Conservation (phyloP, 2,888 invertebrate genomes). For the Myopa testacea region DNA sequence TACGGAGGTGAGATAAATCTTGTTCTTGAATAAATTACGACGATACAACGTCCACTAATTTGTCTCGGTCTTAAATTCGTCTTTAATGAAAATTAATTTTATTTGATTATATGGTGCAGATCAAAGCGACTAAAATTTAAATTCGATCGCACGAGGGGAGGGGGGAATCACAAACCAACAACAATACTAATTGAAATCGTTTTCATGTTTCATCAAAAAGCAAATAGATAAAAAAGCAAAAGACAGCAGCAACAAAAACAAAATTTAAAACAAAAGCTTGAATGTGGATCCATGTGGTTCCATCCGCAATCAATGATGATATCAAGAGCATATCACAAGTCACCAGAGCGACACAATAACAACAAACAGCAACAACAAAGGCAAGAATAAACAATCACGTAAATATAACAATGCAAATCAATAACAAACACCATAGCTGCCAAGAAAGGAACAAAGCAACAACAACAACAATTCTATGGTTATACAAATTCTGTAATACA, state of each 20-base stretch:
- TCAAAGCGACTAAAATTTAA: slow-evolving; percentile 21
- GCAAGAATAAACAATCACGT: too few species aligned
- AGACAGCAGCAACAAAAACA: neutral
- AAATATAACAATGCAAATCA: slow-evolving; percentile 6
- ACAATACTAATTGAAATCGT: slow-evolving; percentile 35
- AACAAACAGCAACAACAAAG: slow-evolving; percentile 35
- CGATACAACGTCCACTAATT: slow-evolving; percentile 37
- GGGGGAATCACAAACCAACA: slow-evolving; percentile 3
- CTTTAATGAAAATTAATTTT: slow-evolving; percentile 41
- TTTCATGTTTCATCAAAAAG: slow-evolving; percentile 47
- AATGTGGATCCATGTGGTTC: neutral
- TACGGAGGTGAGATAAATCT: slow-evolving; percentile 50
- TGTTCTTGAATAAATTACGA: slow-evolving; percentile 49
- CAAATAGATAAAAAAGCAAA: slow-evolving; percentile 39
- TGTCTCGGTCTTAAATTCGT: slow-evolving; percentile 40
- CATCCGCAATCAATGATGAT: slow-evolving; percentile 40
- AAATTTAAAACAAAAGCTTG: neutral
- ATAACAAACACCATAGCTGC: neutral
- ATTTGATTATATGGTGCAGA: slow-evolving; percentile 36
- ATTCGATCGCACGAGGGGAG: neutral
- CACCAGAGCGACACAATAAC: slow-evolving; percentile 39
- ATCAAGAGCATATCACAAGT: slow-evolving; percentile 42
- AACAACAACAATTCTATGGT: neutral
- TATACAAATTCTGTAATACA: too few species aligned
- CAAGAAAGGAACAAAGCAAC: neutral